These are phyloP conservation scores for Platyscapa corneri DNA, from an alignment of 1,140 invertebrate species.

Conservation along the genomic window DNA sequence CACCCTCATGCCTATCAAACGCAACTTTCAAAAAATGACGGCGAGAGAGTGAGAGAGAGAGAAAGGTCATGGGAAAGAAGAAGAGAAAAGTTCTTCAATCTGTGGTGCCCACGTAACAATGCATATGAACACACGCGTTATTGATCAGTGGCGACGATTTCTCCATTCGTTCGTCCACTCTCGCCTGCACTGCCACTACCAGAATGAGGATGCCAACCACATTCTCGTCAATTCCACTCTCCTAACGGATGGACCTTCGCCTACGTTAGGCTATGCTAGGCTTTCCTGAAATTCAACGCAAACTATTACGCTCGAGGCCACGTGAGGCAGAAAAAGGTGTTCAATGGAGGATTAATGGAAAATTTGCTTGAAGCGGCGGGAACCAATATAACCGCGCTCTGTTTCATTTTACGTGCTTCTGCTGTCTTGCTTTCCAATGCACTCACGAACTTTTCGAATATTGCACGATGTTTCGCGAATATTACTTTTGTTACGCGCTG, in stretches of 20 bases:
- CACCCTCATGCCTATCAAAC: too few species aligned
- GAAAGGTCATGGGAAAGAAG: background rate
- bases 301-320: background rate
- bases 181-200: too few species aligned
- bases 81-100: background rate
- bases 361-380: constrained; percentile 26
- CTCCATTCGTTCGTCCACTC: too few species aligned
- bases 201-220: constrained; percentile 37
- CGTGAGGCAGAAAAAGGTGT: too few species aligned
- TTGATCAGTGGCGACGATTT: constrained; percentile 16
- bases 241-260: background rate
- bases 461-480: background rate
- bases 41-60: background rate
- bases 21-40: background rate
- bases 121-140: constrained; percentile 41
- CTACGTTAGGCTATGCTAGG: background rate
- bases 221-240: constrained; percentile 40
- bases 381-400: too few species aligned
- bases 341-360: constrained; percentile 26
- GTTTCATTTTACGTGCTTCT: background rate
- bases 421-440: background rate
- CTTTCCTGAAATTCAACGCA: constrained; percentile 27
- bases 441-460: background rate
- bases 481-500: background rate
- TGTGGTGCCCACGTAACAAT: background rate